phyloP scores from a whole-genome alignment of 2,888 invertebrate genomes.

The Tricholauxania praeusta region DNA sequence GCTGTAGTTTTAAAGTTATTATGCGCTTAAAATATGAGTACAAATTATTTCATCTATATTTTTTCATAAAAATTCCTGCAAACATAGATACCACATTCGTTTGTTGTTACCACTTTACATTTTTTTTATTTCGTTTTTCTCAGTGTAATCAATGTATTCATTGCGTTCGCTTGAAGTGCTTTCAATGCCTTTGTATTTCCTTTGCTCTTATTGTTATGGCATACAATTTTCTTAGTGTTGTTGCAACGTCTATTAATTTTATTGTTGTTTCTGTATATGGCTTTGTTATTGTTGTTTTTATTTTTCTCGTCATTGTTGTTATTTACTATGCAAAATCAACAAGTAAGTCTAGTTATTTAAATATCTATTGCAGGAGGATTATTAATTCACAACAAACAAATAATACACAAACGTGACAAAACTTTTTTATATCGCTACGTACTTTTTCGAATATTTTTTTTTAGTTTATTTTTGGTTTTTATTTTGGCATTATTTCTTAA shows the following conservation, averaged over 20 bases:
- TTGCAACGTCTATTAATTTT: neutral
- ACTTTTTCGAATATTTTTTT: too few relatives aligned
- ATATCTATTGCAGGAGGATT: neutral
- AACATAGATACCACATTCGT: too few relatives aligned
- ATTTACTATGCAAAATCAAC: conserved; percentile 1
- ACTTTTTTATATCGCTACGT: too few relatives aligned
- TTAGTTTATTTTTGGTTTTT: too few relatives aligned
- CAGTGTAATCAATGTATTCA: conserved; percentile 2
- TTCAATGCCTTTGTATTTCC: conserved; percentile 1
- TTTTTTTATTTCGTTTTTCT: neutral
- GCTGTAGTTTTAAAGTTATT: too few relatives aligned
- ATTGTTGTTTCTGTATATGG: conserved; percentile 2
- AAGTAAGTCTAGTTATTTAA: neutral
- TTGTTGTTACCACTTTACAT: too few relatives aligned
- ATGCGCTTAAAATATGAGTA: too few relatives aligned
- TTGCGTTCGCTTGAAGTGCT: neutral
- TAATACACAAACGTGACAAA: too few relatives aligned
- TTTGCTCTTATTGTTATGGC: conserved; percentile 1
- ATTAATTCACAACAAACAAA: too few relatives aligned
- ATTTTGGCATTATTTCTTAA: too few relatives aligned
- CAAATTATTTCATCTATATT: too few relatives aligned
- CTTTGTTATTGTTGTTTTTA: conserved; percentile 7
- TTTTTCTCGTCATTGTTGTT: neutral
- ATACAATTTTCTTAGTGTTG: conserved; percentile 8
- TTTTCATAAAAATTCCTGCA: too few relatives aligned